phyloP scores from a whole-genome alignment of 2,797 vertebrate genomes.

The Enteromius argenteus region DNA sequence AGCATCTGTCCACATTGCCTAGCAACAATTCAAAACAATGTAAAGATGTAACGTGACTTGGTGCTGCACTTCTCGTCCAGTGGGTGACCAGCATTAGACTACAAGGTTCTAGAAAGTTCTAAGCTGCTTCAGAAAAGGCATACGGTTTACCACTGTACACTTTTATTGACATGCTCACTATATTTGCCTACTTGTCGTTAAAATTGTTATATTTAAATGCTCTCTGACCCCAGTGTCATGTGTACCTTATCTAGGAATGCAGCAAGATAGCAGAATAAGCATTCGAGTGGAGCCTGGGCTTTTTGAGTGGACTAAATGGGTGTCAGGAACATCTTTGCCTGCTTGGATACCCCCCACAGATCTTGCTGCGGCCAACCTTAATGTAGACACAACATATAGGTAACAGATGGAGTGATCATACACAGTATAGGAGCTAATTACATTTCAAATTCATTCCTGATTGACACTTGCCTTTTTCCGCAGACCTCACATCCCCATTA shows the following conservation, averaged over 20 bases:
- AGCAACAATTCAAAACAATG: too few species aligned
- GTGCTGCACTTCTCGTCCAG: too few species aligned
- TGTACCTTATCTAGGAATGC: constrained; percentile 82
- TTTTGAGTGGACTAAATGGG: constrained; percentile 99
- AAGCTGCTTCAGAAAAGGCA: neutral
- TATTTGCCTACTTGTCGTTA: neutral
- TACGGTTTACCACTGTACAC: neutral
- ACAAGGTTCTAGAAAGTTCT: neutral
- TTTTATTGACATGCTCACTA: neutral
- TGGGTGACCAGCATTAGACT: neutral
- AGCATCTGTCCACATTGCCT: too few species aligned
- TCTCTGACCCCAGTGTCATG: neutral
- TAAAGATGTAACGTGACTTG: too few species aligned
- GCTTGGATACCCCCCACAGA: constrained; percentile 90
- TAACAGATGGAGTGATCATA: constrained; percentile 61
- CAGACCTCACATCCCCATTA: constrained; percentile 95
- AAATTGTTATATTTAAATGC: neutral
- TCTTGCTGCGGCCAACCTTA: constrained; percentile 87
- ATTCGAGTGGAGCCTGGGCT: constrained; percentile 94
- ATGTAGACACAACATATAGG: constrained; percentile 98
- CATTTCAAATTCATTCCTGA: neutral
- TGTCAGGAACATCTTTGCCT: constrained; percentile 89
- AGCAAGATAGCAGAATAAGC: constrained; percentile 91
- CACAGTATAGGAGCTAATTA: neutral
- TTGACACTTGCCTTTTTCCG: neutral